Conservation (phyloP, 2,888 invertebrate species). For the Seira ritae region DNA sequence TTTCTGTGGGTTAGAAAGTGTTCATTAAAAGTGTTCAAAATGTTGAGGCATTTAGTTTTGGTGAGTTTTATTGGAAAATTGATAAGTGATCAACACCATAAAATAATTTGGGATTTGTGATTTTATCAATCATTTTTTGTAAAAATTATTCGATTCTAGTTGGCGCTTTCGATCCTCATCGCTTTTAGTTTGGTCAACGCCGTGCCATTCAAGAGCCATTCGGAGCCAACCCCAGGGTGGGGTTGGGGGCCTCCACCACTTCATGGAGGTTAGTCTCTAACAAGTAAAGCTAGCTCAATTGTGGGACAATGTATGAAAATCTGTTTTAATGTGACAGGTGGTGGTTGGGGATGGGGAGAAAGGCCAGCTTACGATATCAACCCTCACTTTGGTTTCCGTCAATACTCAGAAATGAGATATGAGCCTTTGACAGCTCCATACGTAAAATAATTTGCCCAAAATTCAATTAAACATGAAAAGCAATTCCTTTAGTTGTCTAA, state of each 20-base stretch:
- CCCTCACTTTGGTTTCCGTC: constrained; percentile 72
- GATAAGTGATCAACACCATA: no score
- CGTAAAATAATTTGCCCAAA: no score
- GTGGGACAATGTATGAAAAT: no score
- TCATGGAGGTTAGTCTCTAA: no score
- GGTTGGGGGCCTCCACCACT: constrained; percentile 6
- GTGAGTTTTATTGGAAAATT: no score
- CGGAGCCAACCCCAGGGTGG: neutral
- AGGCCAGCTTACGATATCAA: constrained; percentile 60
- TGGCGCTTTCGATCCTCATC: constrained; percentile 1
- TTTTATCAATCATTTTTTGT: neutral
- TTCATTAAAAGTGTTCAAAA: constrained; percentile 27
- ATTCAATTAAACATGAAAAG: no score
- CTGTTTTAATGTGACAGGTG: no score
- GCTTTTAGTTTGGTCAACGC: constrained; percentile 1
- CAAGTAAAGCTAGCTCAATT: no score
- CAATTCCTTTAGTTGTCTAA: no score
- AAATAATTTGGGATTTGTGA: neutral
- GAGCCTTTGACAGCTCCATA: constrained; percentile 70
- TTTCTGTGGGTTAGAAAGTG: no score
- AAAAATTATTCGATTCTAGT: constrained; percentile 37
- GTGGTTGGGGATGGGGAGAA: constrained; percentile 33
- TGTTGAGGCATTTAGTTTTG: constrained; percentile 42
- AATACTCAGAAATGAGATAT: constrained; percentile 71
- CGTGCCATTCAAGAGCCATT: constrained; percentile 6